Conservation (phyloP, 2,797 vertebrate genomes). For the Setipinna tenuifilis region DNA sequence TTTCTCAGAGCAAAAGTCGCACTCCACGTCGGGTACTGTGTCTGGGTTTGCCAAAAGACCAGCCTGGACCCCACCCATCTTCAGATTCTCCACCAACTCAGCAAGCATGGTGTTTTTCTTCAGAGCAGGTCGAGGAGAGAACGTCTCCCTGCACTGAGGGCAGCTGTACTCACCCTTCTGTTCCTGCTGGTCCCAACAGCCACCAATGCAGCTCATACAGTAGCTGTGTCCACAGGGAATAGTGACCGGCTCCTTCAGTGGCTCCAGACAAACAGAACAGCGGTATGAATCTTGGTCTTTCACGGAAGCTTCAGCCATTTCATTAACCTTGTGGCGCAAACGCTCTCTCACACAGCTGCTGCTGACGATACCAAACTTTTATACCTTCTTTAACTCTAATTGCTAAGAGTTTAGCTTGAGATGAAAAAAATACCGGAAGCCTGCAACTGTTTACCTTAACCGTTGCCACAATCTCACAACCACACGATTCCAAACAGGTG, state of each 20-base stretch:
- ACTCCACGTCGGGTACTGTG: conserved; percentile 34
- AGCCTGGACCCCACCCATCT: neutral
- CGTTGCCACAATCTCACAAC: no score
- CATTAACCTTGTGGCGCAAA: neutral
- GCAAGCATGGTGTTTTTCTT: neutral
- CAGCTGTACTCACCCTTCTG: neutral
- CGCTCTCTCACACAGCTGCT: no score
- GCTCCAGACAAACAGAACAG: neutral
- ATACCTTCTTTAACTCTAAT: no score
- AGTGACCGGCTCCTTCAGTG: neutral
- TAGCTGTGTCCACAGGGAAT: neutral
- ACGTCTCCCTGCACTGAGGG: neutral
- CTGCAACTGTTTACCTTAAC: no score
- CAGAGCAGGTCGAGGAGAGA: neutral
- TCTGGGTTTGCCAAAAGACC: neutral
- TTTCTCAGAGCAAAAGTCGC: conserved; percentile 38
- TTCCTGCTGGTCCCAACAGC: neutral
- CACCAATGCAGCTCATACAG: neutral
- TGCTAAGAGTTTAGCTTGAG: no score
- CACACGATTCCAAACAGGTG: no score
- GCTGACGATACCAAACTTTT: no score
- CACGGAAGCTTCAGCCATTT: neutral
- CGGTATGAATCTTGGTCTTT: neutral
- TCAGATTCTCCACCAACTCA: neutral
- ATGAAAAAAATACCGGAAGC: no score